These are phyloP conservation scores for Pseudocheirus occidentalis DNA, from an alignment of 2,797 vertebrate species.

Conservation along the genomic window DNA sequence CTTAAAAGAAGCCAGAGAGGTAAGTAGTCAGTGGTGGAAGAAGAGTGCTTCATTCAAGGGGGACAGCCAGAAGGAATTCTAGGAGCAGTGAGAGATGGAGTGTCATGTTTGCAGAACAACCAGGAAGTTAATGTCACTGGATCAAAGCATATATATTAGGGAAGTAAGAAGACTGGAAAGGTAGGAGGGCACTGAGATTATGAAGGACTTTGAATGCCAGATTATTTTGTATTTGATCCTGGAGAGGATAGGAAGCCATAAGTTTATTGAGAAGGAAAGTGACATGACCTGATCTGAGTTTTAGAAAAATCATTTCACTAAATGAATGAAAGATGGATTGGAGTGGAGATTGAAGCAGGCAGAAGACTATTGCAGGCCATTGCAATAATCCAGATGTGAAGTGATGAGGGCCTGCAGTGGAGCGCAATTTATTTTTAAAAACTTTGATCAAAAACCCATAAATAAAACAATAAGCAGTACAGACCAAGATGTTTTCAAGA, in stretches of 20 bases:
- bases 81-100: not conserved
- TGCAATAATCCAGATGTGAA: too few relatives aligned
- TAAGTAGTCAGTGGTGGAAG: not conserved
- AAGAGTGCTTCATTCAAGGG: not conserved
- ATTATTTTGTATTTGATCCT: not conserved
- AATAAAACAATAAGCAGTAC: conserved; percentile 29
- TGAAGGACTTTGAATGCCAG: not conserved
- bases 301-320: not conserved
- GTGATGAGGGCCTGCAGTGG: too few relatives aligned
- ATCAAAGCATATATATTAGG: not conserved
- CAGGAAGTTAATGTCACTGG: not conserved
- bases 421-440: not conserved
- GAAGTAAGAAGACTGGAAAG: not conserved
- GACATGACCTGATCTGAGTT: not conserved
- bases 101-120: not conserved
- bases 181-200: not conserved
- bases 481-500: not conserved
- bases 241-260: not conserved
- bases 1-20: not conserved
- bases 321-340: too few relatives aligned
- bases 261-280: not conserved
- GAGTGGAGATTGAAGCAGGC: too few relatives aligned
- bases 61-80: not conserved
- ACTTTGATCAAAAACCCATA: not conserved
- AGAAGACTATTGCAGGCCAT: not conserved